These are phyloP conservation scores for Eurypyga helias DNA, from an alignment of 2,113 vertebrate species.

Conservation along the genomic window DNA sequence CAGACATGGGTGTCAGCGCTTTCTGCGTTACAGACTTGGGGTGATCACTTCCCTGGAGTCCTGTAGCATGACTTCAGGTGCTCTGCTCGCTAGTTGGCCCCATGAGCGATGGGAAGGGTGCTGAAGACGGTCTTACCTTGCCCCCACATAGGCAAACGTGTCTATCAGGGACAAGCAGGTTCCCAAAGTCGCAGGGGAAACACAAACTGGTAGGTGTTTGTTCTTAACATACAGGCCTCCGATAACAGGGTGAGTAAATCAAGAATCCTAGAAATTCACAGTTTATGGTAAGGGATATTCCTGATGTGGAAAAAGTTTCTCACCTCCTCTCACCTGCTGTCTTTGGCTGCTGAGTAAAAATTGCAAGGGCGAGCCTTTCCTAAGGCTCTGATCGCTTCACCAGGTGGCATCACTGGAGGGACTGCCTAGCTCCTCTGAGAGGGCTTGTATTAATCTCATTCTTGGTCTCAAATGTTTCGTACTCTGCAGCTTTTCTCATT, in stretches of 20 bases:
- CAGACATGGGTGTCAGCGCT: background rate
- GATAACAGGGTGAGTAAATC: background rate
- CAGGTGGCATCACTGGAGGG: background rate
- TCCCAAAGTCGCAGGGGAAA: background rate
- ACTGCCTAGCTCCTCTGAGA: background rate
- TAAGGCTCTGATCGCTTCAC: accelerated
- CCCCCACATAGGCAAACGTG: background rate
- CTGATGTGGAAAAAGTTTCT: background rate
- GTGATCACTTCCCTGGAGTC: background rate
- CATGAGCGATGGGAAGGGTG: background rate
- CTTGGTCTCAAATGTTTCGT: background rate
- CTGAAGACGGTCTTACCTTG: background rate
- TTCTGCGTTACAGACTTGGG: background rate
- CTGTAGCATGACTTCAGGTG: background rate
- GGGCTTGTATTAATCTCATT: background rate
- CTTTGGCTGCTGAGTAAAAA: background rate
- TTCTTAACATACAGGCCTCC: background rate
- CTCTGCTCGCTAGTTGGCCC: background rate
- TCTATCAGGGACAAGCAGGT: background rate
- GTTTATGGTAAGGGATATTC: background rate
- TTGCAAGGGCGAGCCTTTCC: background rate
- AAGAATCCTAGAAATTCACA: background rate
- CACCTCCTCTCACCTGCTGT: background rate
- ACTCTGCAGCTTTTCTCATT: background rate
- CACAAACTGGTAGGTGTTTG: background rate